These are phyloP conservation scores for Imbricaverruca yamaguchii DNA, from an alignment of 2,888 invertebrate species.

Conservation along the genomic window DNA sequence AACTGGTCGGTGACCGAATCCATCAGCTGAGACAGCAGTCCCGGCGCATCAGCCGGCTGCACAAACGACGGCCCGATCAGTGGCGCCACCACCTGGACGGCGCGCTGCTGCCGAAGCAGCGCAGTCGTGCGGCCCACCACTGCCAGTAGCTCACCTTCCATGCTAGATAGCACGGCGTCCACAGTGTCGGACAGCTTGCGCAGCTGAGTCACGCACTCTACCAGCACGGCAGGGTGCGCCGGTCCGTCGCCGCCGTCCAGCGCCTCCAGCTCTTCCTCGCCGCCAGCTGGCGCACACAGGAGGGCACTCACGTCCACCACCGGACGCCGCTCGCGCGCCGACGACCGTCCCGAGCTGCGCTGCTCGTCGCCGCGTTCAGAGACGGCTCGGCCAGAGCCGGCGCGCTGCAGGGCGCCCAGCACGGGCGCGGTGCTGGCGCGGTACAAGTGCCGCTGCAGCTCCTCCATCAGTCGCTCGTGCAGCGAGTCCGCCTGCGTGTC, in stretches of 20 bases:
- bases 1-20: constrained; percentile 74
- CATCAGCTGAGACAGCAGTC: constrained; percentile 48
- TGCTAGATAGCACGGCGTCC: constrained; percentile 51
- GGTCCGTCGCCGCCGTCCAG: constrained; percentile 42
- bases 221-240: constrained; percentile 63
- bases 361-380: constrained; percentile 28
- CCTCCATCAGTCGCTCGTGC: constrained; percentile 59
- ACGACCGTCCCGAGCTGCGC: constrained; percentile 25
- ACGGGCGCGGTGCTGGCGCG: constrained; percentile 52
- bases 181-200: constrained; percentile 77
- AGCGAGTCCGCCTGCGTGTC: constrained; percentile 54
- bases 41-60: constrained; percentile 18
- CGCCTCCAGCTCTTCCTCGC: constrained; percentile 28
- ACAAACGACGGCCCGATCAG: background rate
- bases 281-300: constrained; percentile 21
- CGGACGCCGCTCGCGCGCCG: constrained; percentile 29
- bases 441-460: constrained; percentile 65
- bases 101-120: background rate
- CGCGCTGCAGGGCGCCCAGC: constrained; percentile 48
- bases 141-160: background rate
- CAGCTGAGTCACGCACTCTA: constrained; percentile 75
- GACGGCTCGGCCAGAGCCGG: constrained; percentile 46
- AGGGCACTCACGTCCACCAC: constrained; percentile 10
- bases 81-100: background rate
- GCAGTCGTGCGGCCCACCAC: background rate